Percentiles rank a stretch among this genome's conserved stretches.
phyloP scores from a whole-genome alignment of 2,888 invertebrate genomes.

The Pegoplata infirma region DNA sequence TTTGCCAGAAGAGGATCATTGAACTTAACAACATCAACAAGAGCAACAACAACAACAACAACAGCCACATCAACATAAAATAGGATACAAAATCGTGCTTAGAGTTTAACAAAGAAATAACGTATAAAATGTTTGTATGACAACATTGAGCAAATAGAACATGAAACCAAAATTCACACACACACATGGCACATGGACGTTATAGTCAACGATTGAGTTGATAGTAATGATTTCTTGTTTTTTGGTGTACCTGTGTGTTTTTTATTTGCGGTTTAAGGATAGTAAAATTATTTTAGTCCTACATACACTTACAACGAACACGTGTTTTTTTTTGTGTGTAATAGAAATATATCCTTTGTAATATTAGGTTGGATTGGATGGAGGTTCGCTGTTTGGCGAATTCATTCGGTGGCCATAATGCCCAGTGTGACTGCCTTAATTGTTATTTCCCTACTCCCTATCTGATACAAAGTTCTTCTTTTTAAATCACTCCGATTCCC shows the following conservation, averaged over 20 bases:
- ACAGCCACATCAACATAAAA: conserved; percentile 13
- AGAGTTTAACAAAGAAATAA: conserved; percentile 17
- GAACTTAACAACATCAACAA: too few species aligned
- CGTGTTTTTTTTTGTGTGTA: too few species aligned
- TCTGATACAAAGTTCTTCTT: too few species aligned
- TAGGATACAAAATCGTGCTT: conserved; percentile 45
- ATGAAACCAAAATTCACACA: not conserved
- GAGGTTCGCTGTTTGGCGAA: too few species aligned
- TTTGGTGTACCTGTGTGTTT: not conserved
- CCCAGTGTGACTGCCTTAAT: too few species aligned
- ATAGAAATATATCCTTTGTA: too few species aligned
- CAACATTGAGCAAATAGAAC: conserved; percentile 8
- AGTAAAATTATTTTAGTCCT: not conserved
- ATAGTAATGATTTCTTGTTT: too few species aligned
- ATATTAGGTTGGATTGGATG: too few species aligned
- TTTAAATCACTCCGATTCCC: too few species aligned
- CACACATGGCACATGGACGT: too few species aligned
- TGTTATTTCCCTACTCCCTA: too few species aligned
- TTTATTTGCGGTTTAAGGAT: not conserved
- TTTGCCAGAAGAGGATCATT: conserved; percentile 50
- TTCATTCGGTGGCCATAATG: too few species aligned
- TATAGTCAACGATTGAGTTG: conserved; percentile 5
- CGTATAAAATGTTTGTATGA: not conserved
- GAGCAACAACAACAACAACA: not conserved
- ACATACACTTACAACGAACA: not conserved